Conservation (phyloP, 2,797 vertebrate species). For the Podarcis lilfordi region DNA sequence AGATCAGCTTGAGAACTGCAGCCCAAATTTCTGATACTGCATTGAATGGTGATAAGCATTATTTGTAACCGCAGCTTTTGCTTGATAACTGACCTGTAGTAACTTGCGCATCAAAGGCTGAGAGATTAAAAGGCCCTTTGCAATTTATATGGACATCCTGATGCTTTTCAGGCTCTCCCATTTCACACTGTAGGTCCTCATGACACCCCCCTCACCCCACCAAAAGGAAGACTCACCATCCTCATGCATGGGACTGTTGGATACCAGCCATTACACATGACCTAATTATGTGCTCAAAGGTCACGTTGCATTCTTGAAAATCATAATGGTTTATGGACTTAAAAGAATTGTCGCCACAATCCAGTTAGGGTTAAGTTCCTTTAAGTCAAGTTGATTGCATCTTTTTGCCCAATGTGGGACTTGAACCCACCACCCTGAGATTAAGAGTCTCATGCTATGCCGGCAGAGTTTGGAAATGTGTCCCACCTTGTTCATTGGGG, state of each 20-base stretch:
- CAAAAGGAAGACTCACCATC: not conserved
- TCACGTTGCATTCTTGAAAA: not conserved
- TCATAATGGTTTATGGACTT: not conserved
- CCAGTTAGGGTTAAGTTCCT: not conserved
- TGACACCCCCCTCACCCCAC: not conserved
- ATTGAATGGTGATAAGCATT: not conserved
- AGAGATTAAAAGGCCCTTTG: not conserved
- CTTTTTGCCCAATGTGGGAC: too few relatives aligned
- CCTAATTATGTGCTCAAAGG: slow-evolving; percentile 34
- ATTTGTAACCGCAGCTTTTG: not conserved
- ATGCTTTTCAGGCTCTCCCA: not conserved
- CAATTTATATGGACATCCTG: not conserved
- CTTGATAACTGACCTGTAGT: not conserved
- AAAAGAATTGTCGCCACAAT: not conserved
- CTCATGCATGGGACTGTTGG: not conserved
- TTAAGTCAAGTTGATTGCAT: not conserved
- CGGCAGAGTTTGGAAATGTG: too few relatives aligned
- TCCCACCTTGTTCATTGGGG: not conserved
- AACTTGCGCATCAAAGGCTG: not conserved
- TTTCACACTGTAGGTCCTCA: not conserved
- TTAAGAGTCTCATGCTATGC: too few relatives aligned
- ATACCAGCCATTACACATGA: slow-evolving; percentile 2
- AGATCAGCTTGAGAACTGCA: not conserved
- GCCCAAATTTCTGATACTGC: not conserved
- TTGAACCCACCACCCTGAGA: too few relatives aligned